Conservation (phyloP, 37 sponge, comb jelly and placozoan species). For the Spongilla lacustris region DNA sequence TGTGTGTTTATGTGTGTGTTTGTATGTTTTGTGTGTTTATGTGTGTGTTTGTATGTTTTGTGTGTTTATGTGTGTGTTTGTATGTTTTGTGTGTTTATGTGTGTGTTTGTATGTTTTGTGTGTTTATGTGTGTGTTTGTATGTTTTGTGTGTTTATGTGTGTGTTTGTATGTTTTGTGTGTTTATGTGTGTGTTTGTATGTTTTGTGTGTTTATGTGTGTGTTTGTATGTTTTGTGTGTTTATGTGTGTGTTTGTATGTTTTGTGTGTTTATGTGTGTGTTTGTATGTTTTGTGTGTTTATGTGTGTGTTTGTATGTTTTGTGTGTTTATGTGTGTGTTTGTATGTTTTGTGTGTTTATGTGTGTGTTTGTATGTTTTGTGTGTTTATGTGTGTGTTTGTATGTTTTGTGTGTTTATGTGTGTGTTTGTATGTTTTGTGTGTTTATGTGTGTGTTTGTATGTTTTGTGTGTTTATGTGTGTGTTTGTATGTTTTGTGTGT, state of each 20-base stretch:
- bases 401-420: neutral
- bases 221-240: neutral
- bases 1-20: neutral
- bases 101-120: too few relatives aligned
- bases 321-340: too few relatives aligned
- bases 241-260: neutral
- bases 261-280: too few relatives aligned
- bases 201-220: neutral
- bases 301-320: conserved; percentile 2
- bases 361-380: neutral
- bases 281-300: too few relatives aligned
- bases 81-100: too few relatives aligned
- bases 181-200: neutral
- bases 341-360: neutral
- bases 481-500: neutral
- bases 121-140: conserved; percentile 6
- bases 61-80: neutral
- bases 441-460: too few relatives aligned
- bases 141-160: too few relatives aligned
- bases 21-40: neutral
- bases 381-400: neutral
- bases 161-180: neutral
- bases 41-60: neutral
- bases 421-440: neutral
- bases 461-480: too few relatives aligned